Percentiles rank a stretch among this genome's conserved stretches.
phyloP scores from a whole-genome alignment of 2,888 invertebrate species.

The Allophyes oxyacanthae region DNA sequence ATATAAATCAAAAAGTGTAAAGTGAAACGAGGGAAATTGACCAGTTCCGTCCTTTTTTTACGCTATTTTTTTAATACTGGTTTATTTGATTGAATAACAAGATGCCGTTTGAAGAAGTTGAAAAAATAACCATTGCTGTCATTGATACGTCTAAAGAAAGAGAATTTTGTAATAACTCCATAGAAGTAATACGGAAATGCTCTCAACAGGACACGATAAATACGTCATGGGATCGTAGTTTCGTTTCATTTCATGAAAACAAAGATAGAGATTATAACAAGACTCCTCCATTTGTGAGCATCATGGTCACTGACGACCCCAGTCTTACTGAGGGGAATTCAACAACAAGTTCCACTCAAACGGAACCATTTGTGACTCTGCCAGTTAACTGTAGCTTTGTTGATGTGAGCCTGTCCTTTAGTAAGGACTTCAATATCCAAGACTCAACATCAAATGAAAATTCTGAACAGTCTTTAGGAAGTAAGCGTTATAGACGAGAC shows the following conservation, averaged over 20 bases:
- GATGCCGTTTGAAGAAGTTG: conserved; percentile 56
- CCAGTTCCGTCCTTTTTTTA: neutral
- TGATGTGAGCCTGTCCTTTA: conserved; percentile 74
- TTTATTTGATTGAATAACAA: conserved; percentile 24
- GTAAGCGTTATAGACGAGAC: conserved; percentile 74
- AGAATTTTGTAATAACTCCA: conserved; percentile 64
- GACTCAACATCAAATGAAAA: conserved; percentile 69
- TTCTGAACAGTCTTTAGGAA: conserved; percentile 65
- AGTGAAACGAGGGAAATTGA: neutral
- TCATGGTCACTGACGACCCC: conserved; percentile 70
- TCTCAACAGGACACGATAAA: conserved; percentile 64
- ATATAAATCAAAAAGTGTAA: too few species aligned
- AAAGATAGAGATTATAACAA: conserved; percentile 63
- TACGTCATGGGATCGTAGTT: conserved; percentile 77
- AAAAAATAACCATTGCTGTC: conserved; percentile 55
- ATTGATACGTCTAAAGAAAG: conserved; percentile 55
- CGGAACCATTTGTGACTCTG: conserved; percentile 66
- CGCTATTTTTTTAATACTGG: conserved; percentile 11
- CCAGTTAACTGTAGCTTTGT: conserved; percentile 62
- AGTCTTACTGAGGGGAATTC: conserved; percentile 61
- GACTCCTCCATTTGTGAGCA: conserved; percentile 76
- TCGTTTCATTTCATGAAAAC: conserved; percentile 64
- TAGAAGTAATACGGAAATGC: conserved; percentile 80
- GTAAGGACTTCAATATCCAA: conserved; percentile 69
- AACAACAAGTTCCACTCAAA: conserved; percentile 72